Base-by-base conservation (phyloP, 1,140 invertebrate genomes). In the Anagrus nilaparvatae region DNA sequence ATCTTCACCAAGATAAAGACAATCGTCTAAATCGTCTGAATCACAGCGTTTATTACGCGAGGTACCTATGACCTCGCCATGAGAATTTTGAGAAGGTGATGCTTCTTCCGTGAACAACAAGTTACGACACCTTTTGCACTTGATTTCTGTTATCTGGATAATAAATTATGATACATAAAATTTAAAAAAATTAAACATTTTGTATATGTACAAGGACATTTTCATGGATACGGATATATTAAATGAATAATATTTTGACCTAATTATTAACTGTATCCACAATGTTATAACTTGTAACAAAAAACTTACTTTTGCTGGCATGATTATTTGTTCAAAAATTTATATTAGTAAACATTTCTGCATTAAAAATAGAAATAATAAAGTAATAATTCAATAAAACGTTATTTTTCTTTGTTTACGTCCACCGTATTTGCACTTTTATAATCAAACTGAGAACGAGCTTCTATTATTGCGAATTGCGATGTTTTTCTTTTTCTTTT, bases 111-210 rank as follows among this genome's bases (percentile, higher is more conserved):
- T 53, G 33, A 57, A 63, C 20, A 64, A 47, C 18, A 51, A 31
- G 30, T 54, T 64, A n/a, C 61, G 52, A 17, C 61, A 64, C 35
- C 52, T 48, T 35, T 50, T 61, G 40, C 61, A 64, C 37, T 55
- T 63, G 13, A 63, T 52, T 44, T 61, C 56, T 21, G 61, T 62
- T 3, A 53, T 49, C 55, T 56, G 20, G 5, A 34, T 6, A 32
- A 32, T 19, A 20, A 4, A 39, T 5, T 27, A 20, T 27, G 4
- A 32, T 2, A 40, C 18, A 40, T 30, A 7, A 32, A 9, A 40
- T 19, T 29, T 29, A 7, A 31, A 19, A 16, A 38, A 27, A 16
- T 37, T 7, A 25, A 37, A 12, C 16, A 5, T 37, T 37, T 37
- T 17, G 14, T n/a, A 28, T 33, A 17, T 17, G 30, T 30, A 31